Percentiles rank a stretch among this genome's conserved stretches.
Conservation (phyloP, 2,888 invertebrate genomes). For the Cordilura impudica region DNA sequence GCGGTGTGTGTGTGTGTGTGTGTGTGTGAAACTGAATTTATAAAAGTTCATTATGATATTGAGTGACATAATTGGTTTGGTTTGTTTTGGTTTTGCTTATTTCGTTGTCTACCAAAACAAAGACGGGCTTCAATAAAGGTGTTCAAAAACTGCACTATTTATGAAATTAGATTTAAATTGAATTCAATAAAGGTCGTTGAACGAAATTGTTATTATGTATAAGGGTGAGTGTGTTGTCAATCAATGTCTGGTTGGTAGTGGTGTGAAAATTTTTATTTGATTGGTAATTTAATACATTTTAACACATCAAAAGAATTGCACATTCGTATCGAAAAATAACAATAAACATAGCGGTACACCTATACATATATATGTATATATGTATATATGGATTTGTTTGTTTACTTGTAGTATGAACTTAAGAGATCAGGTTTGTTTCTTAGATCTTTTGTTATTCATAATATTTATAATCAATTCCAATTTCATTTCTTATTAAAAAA, state of each 20-base stretch:
- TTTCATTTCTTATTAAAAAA: not conserved
- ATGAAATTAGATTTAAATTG: slow-evolving; percentile 1
- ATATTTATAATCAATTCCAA: not conserved
- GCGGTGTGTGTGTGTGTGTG: not conserved
- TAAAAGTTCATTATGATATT: slow-evolving; percentile 40
- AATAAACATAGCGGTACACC: slow-evolving; percentile 36
- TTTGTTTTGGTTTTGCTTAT: slow-evolving; percentile 13
- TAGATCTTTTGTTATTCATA: slow-evolving; percentile 17
- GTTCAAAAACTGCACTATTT: slow-evolving; percentile 23
- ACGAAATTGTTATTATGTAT: not conserved
- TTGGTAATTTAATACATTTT: slow-evolving; percentile 37
- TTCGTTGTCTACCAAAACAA: not conserved
- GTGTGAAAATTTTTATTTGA: slow-evolving; percentile 40
- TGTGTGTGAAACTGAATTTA: not conserved
- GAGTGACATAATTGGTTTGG: slow-evolving; percentile 48
- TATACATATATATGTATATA: not conserved
- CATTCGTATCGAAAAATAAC: not conserved
- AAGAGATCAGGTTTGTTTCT: slow-evolving; percentile 25
- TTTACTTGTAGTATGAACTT: not conserved
- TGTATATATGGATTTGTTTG: not conserved
- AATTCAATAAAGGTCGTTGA: slow-evolving; percentile 38
- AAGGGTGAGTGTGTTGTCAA: not conserved
- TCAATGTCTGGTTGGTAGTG: not conserved
- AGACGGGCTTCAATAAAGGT: not conserved
- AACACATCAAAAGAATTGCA: slow-evolving; percentile 16